Base-by-base conservation (phyloP, 2,888 invertebrate species). In the Xanthia icteritia region DNA sequence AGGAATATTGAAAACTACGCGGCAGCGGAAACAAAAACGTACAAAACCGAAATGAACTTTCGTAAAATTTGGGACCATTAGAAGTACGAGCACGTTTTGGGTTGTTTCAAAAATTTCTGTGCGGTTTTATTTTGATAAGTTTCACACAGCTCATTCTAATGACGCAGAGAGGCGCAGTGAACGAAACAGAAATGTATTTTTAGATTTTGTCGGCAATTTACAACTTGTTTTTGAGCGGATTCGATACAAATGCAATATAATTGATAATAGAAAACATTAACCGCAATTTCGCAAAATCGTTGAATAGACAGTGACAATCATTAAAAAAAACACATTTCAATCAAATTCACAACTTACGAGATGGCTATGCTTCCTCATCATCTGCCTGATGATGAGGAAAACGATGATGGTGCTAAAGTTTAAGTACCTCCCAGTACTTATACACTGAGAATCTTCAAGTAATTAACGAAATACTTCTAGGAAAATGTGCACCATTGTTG, bases 31-130 rank as follows among this genome's bases (percentile, higher is more conserved):
- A 69, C 68, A 76, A 76, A 81, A 79, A 71, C 60, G 67, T 45
- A 71, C 58, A 64, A 58, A 82, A 64, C n/a, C 45, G 36, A 45
- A 79, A 81, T 74, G 39, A 81, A 69, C 36, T 77, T 73, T 77
- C 65, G 23, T 42, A 60, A 78, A 73, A 94, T 93, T 84, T 84
- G 67, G 17, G 67, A 23, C 75, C 81, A 84, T 82, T 82, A 84
- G 67, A 68, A 90, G 80, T 77, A 79, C 39, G 81, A 74, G 13
- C 90, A 80, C 48, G 81, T 73, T 71, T 87, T 85, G 45, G 74
- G 80, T 68, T 88, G 73, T 73, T 89, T 63, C 67, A 81, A 83
- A 68, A 84, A 86, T 80, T 88, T 88, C 27, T 86, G 51, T 54
- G 73, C 79, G 60, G 83, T 84, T 81, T 86, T 89, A 86, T 85